Evolutionary conservation across 2,797 vertebrate genomes (phyloP).

Genomic region (Cryptoblepharus egeriae): DNA sequence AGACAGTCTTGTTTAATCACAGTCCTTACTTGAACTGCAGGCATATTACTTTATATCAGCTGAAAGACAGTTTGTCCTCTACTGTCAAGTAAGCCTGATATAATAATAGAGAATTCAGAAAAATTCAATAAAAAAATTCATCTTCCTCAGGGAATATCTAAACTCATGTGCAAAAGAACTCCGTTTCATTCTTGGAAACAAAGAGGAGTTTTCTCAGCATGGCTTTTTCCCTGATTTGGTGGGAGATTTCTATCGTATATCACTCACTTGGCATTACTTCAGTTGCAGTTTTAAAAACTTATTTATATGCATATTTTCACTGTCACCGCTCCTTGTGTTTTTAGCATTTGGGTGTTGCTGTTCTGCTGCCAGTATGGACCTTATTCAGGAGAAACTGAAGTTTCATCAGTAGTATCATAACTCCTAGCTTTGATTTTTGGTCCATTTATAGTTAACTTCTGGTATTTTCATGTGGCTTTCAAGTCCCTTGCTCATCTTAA

Average conservation of each 20-base stretch:
- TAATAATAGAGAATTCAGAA: slow-evolving; percentile 65
- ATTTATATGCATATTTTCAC: background rate
- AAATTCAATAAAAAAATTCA: slow-evolving; percentile 59
- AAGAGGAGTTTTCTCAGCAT: background rate
- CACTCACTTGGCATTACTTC: slow-evolving; percentile 26
- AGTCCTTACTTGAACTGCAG: slow-evolving; percentile 58
- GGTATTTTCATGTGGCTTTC: background rate
- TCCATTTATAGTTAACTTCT: too few relatives aligned
- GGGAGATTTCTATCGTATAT: background rate
- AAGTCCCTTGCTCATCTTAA: background rate
- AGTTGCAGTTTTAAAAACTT: background rate
- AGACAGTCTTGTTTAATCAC: slow-evolving; percentile 62
- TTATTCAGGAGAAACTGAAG: too few relatives aligned
- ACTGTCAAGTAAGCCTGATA: slow-evolving; percentile 54
- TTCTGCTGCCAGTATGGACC: too few relatives aligned
- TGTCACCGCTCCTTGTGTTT: background rate
- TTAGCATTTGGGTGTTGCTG: too few relatives aligned
- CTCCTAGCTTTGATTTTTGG: too few relatives aligned
- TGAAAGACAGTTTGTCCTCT: slow-evolving; percentile 72
- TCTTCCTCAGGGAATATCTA: slow-evolving; percentile 43
- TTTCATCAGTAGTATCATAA: too few relatives aligned
- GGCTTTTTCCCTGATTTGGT: background rate
- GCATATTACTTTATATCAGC: slow-evolving; percentile 51
- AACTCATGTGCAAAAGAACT: slow-evolving; percentile 10
- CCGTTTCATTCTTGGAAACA: background rate